Evolutionary conservation across 2,888 invertebrate species (phyloP).

Genomic region (Athalia cordata): DNA sequence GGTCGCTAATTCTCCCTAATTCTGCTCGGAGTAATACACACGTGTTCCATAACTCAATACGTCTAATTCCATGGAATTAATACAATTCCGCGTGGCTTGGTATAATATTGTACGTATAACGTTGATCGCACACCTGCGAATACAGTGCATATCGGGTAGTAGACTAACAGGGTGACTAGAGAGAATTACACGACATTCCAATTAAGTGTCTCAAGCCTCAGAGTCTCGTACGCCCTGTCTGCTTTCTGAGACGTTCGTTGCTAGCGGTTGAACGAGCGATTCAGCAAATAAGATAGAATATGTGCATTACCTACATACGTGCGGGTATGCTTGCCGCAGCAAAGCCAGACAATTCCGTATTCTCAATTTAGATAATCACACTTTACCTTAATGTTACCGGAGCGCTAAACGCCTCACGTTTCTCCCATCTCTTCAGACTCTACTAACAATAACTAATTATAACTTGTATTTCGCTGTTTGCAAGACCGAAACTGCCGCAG

Average conservation of each 20-base stretch:
- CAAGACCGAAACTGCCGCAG: too few species aligned
- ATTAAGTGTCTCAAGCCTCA: slow-evolving; percentile 49
- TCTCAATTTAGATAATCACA: slow-evolving; percentile 29
- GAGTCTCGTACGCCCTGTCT: slow-evolving; percentile 37
- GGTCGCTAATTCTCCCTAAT: slow-evolving; percentile 27
- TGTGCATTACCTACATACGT: slow-evolving; percentile 22
- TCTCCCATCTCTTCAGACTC: not conserved
- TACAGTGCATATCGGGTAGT: slow-evolving; percentile 18
- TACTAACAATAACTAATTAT: not conserved
- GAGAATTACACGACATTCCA: slow-evolving; percentile 54
- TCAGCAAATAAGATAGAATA: slow-evolving; percentile 37
- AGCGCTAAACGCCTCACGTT: not conserved
- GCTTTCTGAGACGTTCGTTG: slow-evolving; percentile 26
- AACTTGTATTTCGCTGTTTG: too few species aligned
- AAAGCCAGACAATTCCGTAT: slow-evolving; percentile 22
- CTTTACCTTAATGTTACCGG: not conserved
- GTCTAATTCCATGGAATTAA: slow-evolving; percentile 45
- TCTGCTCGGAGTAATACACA: slow-evolving; percentile 8
- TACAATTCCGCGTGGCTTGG: slow-evolving; percentile 41
- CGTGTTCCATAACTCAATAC: slow-evolving; percentile 44
- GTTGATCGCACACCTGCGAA: slow-evolving; percentile 26
- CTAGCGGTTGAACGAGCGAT: slow-evolving; percentile 19
- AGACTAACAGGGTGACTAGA: slow-evolving; percentile 36
- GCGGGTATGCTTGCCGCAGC: slow-evolving; percentile 9
- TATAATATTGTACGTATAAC: not conserved